phyloP scores from a whole-genome alignment of 1,140 invertebrate species.

The Lineus longissimus region DNA sequence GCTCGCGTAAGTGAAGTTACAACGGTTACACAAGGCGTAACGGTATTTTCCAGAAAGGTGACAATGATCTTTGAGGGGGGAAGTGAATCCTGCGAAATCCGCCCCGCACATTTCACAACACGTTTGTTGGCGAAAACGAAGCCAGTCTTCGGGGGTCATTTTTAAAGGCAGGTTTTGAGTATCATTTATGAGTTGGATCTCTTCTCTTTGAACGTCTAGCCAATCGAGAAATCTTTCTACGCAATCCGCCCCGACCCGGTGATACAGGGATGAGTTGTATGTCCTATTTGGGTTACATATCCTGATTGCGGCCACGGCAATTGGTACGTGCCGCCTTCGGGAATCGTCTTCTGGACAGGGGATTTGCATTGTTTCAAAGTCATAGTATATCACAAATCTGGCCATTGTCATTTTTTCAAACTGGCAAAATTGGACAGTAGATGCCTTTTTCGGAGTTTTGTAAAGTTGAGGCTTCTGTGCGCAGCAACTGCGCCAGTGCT shows the following conservation, averaged over 20 bases:
- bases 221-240: neutral
- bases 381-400: no score
- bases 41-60: neutral
- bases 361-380: no score
- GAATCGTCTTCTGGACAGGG: no score
- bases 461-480: no score
- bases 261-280: neutral
- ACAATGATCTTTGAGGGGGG: neutral
- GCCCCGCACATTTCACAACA: neutral
- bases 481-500: no score
- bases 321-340: neutral
- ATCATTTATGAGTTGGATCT: neutral
- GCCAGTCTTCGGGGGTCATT: neutral
- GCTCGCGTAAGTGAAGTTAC: neutral
- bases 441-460: no score
- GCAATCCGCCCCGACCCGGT: neutral
- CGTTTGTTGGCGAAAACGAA: neutral
- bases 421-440: no score
- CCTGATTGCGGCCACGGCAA: neutral
- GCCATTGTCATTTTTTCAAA: no score
- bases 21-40: neutral
- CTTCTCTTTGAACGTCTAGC: neutral
- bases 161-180: neutral
- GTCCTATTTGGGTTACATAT: neutral
- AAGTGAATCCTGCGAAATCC: neutral